Conservation (phyloP, 2,113 vertebrate genomes). For the Microcebus jonahi region DNA sequence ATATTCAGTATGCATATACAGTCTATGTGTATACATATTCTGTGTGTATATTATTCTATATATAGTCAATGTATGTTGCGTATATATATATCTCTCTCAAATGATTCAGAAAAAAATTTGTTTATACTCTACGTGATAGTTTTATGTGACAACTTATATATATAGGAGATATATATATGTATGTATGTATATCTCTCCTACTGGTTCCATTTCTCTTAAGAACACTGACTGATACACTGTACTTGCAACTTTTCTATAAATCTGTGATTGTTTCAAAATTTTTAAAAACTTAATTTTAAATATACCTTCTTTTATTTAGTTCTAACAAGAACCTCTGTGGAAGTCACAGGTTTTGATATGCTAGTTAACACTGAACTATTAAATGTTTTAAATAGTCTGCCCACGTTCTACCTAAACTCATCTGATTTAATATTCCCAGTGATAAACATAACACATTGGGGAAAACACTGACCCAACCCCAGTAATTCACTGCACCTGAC, state of each 20-base stretch:
- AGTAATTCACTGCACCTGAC: background rate
- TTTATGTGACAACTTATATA: background rate
- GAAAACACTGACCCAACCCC: background rate
- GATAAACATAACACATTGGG: background rate
- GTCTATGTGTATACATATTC: background rate
- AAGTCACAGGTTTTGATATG: background rate
- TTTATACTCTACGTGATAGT: background rate
- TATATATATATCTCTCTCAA: background rate
- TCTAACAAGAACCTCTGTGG: background rate
- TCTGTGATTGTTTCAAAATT: background rate
- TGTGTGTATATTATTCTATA: background rate
- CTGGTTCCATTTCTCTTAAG: background rate
- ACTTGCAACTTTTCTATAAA: background rate
- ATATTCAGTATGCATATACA: background rate
- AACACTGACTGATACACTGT: background rate
- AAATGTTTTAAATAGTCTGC: background rate
- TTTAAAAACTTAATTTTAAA: background rate
- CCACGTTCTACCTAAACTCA: background rate
- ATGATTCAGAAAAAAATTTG: background rate
- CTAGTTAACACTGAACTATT: background rate
- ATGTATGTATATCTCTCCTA: background rate
- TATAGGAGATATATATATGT: background rate
- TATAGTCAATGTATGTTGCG: background rate
- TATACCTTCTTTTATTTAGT: background rate
- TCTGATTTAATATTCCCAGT: background rate